Percentiles rank a stretch among this genome's conserved stretches.
These are phyloP conservation scores for Chloroclystis v-ata DNA, from an alignment of 2,888 invertebrate genomes.

Conservation along the genomic window DNA sequence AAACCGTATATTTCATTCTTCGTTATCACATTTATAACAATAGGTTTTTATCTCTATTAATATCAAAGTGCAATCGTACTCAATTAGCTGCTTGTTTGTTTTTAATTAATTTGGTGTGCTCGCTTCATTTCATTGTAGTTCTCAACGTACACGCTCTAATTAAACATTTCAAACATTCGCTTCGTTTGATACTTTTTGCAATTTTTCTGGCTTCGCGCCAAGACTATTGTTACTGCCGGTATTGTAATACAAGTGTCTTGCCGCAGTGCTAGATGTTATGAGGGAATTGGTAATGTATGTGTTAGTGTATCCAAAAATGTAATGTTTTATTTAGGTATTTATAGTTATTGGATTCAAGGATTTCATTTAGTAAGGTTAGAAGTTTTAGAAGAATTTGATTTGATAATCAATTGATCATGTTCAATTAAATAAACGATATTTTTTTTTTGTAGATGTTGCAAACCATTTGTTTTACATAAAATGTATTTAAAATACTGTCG, in stretches of 20 bases:
- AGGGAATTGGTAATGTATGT: background rate
- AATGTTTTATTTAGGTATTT: background rate
- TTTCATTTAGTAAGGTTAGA: too few species aligned
- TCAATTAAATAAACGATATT: too few species aligned
- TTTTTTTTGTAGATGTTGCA: too few species aligned
- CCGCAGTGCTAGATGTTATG: background rate
- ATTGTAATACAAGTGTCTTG: slow-evolving; percentile 9
- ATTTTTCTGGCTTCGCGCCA: slow-evolving; percentile 13
- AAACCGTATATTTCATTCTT: too few species aligned
- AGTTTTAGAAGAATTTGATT: too few species aligned
- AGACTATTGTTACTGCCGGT: slow-evolving; percentile 7
- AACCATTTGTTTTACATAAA: too few species aligned
- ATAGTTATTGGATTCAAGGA: background rate
- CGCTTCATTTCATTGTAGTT: background rate
- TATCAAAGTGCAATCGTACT: background rate
- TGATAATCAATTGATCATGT: too few species aligned
- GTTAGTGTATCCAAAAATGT: background rate
- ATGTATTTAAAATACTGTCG: too few species aligned
- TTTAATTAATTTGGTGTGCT: slow-evolving; percentile 7
- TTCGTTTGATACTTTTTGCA: slow-evolving; percentile 4
- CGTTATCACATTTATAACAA: too few species aligned
- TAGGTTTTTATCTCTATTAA: background rate
- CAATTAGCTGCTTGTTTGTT: slow-evolving; percentile 3
- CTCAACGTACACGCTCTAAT: slow-evolving; percentile 3
- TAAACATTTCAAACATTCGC: slow-evolving; percentile 5